Base-by-base conservation (phyloP, 2,113 vertebrate species). In the Etheostoma spectabile region DNA sequence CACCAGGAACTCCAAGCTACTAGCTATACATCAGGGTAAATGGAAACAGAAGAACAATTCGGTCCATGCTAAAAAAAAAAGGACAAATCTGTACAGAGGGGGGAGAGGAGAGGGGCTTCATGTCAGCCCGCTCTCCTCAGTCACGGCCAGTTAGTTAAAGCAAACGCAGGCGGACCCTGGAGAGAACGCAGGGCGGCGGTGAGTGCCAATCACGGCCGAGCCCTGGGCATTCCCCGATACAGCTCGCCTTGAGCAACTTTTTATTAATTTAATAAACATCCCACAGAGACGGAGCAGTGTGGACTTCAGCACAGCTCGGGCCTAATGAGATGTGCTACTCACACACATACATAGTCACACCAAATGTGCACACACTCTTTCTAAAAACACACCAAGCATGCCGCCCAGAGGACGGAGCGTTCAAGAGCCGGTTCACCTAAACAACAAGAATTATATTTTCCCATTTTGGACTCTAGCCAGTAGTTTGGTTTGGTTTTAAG, bases 201-300 rank as follows among this genome's bases (percentile, higher is more conserved):
- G 90, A 84, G 88, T 94, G 94, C 94, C 95, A 95, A 94, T 95
- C 95, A 95, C 92, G 60, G 91, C 86, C 80, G 72, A 88, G 91
- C 93, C 82, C 77, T 76, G 93, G 90, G 93, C 91, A 89, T 92
- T 91, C 70, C 78, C 49, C 46, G 66, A 38, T 87, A 78, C 92
- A 74, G 88, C 91, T 92, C 60, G 93, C 94, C 93, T 92, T 92
- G 72, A 95, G 93, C 92, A 94, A 94, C 91, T 92, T 95, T 93
- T 95, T 92, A 95, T 94, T 95, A 94, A 95, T 95, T 94, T 94
- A 95, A 94, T 95, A 94, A 95, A 95, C 92, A 95, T 95, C 92
- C 95, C 91, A 71, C 80, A 65, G 93, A 94, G 92, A 93, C 86
- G n/a, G 57, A 71, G 83, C 45, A 1, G 61, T 48, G 77, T 86